Percentiles rank a stretch among this genome's conserved stretches.
These are phyloP conservation scores for Semicossyphus pulcher DNA, from an alignment of 2,113 vertebrate species.

Conservation along the genomic window DNA sequence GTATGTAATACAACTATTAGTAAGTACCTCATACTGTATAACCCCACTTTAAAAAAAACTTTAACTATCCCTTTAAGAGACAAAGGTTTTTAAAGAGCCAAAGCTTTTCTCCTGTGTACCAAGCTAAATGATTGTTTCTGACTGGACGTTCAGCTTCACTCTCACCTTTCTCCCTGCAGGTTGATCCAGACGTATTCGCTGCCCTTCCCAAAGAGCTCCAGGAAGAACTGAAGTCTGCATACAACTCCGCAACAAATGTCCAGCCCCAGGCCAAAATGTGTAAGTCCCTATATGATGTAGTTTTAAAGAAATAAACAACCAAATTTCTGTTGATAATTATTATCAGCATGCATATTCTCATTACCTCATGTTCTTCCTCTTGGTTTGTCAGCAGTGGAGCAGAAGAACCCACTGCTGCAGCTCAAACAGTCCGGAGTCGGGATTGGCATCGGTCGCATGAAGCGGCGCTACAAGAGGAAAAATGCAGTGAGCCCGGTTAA, in stretches of 20 bases:
- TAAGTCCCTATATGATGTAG: constrained; percentile 35
- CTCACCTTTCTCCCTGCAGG: constrained; percentile 77
- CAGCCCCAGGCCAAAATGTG: constrained; percentile 76
- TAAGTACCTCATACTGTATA: too few relatives aligned
- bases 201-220: constrained; percentile 95
- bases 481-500: constrained; percentile 84
- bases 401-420: constrained; percentile 88
- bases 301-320: too few relatives aligned
- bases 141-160: not conserved
- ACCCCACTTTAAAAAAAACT: too few relatives aligned
- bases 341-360: not conserved
- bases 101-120: not conserved
- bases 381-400: constrained; percentile 75
- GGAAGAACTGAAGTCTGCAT: constrained; percentile 92
- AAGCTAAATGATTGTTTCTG: too few relatives aligned
- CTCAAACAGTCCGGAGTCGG: constrained; percentile 82
- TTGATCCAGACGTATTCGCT: constrained; percentile 97
- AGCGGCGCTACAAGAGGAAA: constrained; percentile 90
- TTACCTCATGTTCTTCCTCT: not conserved
- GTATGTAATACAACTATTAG: too few relatives aligned
- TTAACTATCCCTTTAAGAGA: not conserved
- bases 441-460: constrained; percentile 78
- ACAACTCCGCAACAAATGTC: constrained; percentile 83
- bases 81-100: not conserved
- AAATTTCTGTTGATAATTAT: not conserved